Evolutionary conservation across 2,888 invertebrate species (phyloP).

Genomic region (Synanthedon tipuliformis): DNA sequence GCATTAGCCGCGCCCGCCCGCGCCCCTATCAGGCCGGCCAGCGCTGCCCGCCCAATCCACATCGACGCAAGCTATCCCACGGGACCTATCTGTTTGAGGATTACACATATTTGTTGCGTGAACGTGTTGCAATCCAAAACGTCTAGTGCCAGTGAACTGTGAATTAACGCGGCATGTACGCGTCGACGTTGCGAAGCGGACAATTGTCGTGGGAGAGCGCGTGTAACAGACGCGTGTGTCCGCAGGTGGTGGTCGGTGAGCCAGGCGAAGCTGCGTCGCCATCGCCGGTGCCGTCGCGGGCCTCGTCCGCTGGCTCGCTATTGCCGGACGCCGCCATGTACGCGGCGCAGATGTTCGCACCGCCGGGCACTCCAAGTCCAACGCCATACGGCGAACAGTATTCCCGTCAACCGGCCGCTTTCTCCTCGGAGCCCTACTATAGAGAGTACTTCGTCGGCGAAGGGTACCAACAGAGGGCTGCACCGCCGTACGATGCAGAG

Average conservation of each 20-base stretch:
- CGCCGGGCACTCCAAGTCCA: conserved; percentile 76
- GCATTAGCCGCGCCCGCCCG: conserved; percentile 71
- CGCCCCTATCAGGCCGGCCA: conserved; percentile 70
- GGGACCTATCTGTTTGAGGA: conserved; percentile 31
- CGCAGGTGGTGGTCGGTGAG: conserved; percentile 69
- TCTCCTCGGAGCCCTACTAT: conserved; percentile 81
- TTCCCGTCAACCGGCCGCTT: conserved; percentile 67
- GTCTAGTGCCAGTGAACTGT: conserved; percentile 60
- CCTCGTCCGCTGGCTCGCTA: conserved; percentile 67
- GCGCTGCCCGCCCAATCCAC: conserved; percentile 72
- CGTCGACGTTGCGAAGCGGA: conserved; percentile 72
- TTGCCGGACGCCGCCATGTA: conserved; percentile 76
- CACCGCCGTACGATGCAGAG: conserved; percentile 66
- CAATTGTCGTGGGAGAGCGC: conserved; percentile 71
- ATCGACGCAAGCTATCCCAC: conserved; percentile 62
- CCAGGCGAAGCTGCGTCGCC: conserved; percentile 72
- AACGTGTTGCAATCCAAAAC: conserved; percentile 42
- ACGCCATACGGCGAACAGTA: conserved; percentile 70
- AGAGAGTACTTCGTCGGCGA: conserved; percentile 82
- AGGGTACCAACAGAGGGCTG: conserved; percentile 71
- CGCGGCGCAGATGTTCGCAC: conserved; percentile 77
- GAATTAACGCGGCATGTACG: conserved; percentile 64
- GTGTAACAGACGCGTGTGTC: conserved; percentile 75
- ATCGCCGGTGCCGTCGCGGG: conserved; percentile 75
- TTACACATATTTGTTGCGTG: conserved; percentile 36